These are phyloP conservation scores for Clunio marinus DNA, from an alignment of 2,888 invertebrate species.

Conservation along the genomic window DNA sequence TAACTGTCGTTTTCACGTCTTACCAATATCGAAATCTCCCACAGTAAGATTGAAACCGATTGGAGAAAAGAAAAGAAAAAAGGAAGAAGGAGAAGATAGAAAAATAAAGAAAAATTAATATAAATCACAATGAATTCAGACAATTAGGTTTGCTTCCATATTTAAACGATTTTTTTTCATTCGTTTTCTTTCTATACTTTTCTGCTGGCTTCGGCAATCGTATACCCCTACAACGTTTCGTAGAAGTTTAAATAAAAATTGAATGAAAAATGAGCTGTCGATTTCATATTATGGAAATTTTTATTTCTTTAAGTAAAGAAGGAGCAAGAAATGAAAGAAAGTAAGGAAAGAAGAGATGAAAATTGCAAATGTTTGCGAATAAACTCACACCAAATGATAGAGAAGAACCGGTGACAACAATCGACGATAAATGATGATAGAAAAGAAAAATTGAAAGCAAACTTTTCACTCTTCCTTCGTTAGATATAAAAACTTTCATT, in stretches of 20 bases:
- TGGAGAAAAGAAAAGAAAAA: not conserved
- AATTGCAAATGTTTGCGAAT: not conserved
- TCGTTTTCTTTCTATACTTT: not conserved
- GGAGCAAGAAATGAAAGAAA: not conserved
- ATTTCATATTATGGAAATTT: constrained; percentile 24
- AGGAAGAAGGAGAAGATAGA: not conserved
- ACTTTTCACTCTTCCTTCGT: no score
- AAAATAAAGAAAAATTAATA: not conserved
- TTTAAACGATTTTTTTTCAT: constrained; percentile 19
- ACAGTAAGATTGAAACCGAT: no score
- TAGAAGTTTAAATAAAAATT: constrained; percentile 14
- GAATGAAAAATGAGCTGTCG: constrained; percentile 36
- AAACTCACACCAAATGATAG: no score
- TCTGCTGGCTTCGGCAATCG: not conserved
- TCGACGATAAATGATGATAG: no score
- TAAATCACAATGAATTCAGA: constrained; percentile 17
- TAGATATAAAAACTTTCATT: not conserved
- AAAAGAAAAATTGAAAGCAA: no score
- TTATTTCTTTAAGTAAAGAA: not conserved
- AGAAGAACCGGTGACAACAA: no score
- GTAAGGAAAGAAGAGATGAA: no score
- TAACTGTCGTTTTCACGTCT: constrained; percentile 23
- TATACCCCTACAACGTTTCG: not conserved
- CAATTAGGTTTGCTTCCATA: constrained; percentile 20
- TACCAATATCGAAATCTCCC: not conserved